Evolutionary conservation across 1,140 invertebrate genomes (phyloP), one percentile per base, ranked within the genome.

Genomic region (Ditylenchus dipsaci): DNA sequence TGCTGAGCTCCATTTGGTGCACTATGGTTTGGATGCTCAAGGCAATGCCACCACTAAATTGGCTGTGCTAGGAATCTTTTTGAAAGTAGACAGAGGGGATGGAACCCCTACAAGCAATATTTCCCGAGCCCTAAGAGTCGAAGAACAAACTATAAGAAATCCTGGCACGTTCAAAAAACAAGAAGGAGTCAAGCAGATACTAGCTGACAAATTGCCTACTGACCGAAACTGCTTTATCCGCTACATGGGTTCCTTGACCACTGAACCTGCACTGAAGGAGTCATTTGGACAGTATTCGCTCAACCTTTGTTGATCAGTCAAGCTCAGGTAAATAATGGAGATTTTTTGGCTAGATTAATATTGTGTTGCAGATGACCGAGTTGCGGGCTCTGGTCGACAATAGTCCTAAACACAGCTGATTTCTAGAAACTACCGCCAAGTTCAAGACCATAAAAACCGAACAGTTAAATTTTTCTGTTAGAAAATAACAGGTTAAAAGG

Each of bases 241-340:
- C 1, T 98, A 98, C 84, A 87, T 89, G 65, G 95, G 95, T 1
- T 96, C 93, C 0, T 84, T 98, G 68, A 98, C 95, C n/a, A 96
- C 95, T 0, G 94, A 95, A 13, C 94, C 95, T 95, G 91, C 85
- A 90, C 89, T 27, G 95, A 98, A 86, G 92, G 89, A 79, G 95
- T 98, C 64, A 91, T 90, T 56, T 98, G 95, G 95, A 93, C 96
- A 67, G 88, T 98, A 0, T 95, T 96, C 83, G 91, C 93, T 78
- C 88, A 92, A 43, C 90, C 91, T n/a, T n/a, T n/a, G n/a, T n/a
- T n/a, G n/a, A n/a, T n/a, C 9, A 89, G 96, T 33, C 60, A 43
- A 1, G 67, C 75, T 13, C n/a, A n/a, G n/a, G n/a, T n/a, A n/a
- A n/a, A n/a, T n/a, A n/a, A n/a, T n/a, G n/a, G n/a, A n/a, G n/a